Percentiles rank a stretch among this genome's conserved stretches.
Conservation (phyloP, 2,113 vertebrate genomes). For the Hymenochirus boettgeri region DNA sequence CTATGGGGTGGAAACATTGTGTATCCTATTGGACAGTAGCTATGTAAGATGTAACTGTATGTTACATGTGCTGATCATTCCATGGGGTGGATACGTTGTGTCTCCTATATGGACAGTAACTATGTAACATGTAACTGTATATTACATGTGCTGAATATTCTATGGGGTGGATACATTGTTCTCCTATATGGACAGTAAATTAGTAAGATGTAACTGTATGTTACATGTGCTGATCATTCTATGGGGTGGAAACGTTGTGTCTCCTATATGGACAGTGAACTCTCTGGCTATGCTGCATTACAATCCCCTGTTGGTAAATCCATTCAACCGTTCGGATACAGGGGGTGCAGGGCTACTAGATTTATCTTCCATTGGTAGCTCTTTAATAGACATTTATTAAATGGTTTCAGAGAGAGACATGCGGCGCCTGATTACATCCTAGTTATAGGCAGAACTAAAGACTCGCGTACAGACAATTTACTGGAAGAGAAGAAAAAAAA, state of each 20-base stretch:
- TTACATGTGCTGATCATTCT: too few relatives aligned
- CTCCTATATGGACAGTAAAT: too few relatives aligned
- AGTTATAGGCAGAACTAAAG: slow-evolving; percentile 74
- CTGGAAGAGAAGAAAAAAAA: slow-evolving; percentile 45
- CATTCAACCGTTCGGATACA: slow-evolving; percentile 71
- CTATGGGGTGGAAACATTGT: too few relatives aligned
- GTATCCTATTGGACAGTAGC: too few relatives aligned
- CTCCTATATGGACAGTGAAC: slow-evolving; percentile 67
- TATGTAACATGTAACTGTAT: too few relatives aligned
- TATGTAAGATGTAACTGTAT: too few relatives aligned
- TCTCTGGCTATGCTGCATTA: slow-evolving; percentile 65
- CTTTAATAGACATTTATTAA: slow-evolving; percentile 86
- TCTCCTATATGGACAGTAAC: too few relatives aligned
- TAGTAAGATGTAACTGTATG: too few relatives aligned
- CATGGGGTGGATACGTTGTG: too few relatives aligned
- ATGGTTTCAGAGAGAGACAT: slow-evolving; percentile 77
- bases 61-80: too few relatives aligned
- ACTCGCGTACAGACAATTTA: slow-evolving; percentile 70
- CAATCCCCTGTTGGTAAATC: slow-evolving; percentile 76
- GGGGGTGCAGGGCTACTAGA: slow-evolving; percentile 71
- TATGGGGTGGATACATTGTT: too few relatives aligned
- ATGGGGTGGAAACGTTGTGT: slow-evolving; percentile 60
- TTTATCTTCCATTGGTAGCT: slow-evolving; percentile 77
- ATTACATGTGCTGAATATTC: too few relatives aligned
- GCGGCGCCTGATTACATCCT: slow-evolving; percentile 76